Conservation (phyloP, 2,797 vertebrate genomes). For the Eurystomus glaucurus region DNA sequence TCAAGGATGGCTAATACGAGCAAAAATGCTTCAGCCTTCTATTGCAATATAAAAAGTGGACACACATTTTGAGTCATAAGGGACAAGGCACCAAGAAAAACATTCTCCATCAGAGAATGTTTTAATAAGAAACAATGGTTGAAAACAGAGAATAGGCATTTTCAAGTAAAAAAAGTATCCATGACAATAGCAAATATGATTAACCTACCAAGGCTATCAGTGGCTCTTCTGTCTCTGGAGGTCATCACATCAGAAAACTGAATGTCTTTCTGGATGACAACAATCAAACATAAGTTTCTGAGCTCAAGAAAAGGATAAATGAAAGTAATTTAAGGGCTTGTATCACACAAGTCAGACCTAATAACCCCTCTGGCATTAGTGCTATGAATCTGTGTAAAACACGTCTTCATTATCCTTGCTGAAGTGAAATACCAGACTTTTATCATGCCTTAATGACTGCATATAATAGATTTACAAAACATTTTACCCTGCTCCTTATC, state of each 20-base stretch:
- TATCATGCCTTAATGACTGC: not conserved
- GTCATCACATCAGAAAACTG: not conserved
- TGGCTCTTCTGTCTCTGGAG: not conserved
- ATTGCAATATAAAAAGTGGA: not conserved
- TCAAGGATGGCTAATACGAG: not conserved
- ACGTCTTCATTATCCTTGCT: not conserved
- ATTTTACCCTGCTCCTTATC: not conserved
- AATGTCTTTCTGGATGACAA: slow-evolving; percentile 13
- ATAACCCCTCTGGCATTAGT: not conserved
- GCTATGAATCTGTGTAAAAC: not conserved
- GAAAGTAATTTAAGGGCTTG: not conserved
- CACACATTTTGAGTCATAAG: not conserved
- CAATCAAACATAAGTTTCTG: not conserved
- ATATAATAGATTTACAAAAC: slow-evolving; percentile 3
- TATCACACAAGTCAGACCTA: not conserved
- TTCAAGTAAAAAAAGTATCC: not conserved
- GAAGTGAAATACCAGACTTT: slow-evolving; percentile 32
- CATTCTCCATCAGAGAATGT: not conserved
- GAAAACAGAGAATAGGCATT: not conserved
- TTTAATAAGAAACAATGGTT: not conserved
- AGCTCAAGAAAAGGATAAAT: not conserved
- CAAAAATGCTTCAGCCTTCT: not conserved
- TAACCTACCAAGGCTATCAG: slow-evolving; percentile 16
- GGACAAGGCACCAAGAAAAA: not conserved
- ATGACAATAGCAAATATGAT: slow-evolving; percentile 17